Evolutionary conservation across 2,888 invertebrate species (phyloP).

Genomic region (Ctena decussata): DNA sequence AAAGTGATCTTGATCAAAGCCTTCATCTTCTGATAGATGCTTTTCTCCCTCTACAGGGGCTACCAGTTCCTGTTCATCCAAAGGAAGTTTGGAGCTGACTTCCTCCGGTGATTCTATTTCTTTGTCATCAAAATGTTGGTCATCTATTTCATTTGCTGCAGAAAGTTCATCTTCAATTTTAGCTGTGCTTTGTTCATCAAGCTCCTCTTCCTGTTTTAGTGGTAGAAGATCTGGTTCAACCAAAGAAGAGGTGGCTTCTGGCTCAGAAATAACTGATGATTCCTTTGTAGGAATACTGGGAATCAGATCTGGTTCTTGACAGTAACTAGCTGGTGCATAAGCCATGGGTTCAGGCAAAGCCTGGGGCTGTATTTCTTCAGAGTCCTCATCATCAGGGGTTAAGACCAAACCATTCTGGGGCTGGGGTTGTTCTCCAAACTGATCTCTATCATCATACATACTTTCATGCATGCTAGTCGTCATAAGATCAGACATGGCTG

Average conservation of each 20-base stretch:
- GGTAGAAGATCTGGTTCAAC: constrained; percentile 59
- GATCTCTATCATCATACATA: constrained; percentile 52
- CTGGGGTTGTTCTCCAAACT: constrained; percentile 46
- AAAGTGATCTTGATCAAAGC: background rate
- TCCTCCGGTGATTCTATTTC: constrained; percentile 57
- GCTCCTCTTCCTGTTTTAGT: constrained; percentile 50
- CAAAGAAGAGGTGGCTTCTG: constrained; percentile 16
- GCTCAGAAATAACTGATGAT: constrained; percentile 36
- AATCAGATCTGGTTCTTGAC: constrained; percentile 73
- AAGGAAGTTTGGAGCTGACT: constrained; percentile 4
- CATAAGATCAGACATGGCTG: constrained; percentile 58
- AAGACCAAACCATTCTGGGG: constrained; percentile 45
- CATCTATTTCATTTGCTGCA: constrained; percentile 23
- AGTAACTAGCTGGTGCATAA: constrained; percentile 65
- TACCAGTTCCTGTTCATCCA: constrained; percentile 15
- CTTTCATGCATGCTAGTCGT: constrained; percentile 61
- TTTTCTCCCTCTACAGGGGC: constrained; percentile 57
- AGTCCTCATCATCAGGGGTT: constrained; percentile 67
- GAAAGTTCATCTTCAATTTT: constrained; percentile 19
- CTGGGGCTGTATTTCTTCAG: constrained; percentile 78
- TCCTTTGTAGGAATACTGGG: constrained; percentile 58
- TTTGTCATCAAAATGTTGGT: constrained; percentile 3
- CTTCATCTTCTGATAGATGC: constrained; percentile 51
- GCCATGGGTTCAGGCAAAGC: constrained; percentile 81
- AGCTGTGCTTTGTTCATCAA: constrained; percentile 54